phyloP scores from a whole-genome alignment of 1,140 invertebrate genomes.

The Dysdera silvatica region DNA sequence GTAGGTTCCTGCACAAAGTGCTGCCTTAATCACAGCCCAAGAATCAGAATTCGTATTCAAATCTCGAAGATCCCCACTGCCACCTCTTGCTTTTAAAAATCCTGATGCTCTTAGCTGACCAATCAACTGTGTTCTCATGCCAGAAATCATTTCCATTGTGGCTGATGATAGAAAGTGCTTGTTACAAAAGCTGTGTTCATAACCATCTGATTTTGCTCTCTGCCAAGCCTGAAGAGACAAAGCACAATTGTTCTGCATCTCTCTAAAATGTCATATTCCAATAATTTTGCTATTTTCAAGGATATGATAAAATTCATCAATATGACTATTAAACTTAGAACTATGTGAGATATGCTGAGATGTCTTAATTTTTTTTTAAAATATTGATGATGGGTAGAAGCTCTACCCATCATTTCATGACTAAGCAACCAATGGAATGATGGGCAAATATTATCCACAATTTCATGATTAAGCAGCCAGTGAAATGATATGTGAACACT shows the following conservation, averaged over 20 bases:
- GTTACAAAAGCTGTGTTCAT: conserved; percentile 65
- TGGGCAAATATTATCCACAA: too few species aligned
- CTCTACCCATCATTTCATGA: too few species aligned
- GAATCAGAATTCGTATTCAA: conserved; percentile 78
- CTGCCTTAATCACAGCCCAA: conserved; percentile 87
- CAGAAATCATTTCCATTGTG: conserved; percentile 75
- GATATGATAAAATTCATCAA: background rate
- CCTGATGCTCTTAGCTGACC: conserved; percentile 75
- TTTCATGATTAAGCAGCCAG: too few species aligned
- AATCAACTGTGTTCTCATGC: conserved; percentile 63
- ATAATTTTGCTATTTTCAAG: background rate
- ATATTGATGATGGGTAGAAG: too few species aligned
- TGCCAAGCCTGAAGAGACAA: conserved; percentile 50
- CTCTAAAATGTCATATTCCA: background rate
- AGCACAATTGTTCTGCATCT: background rate
- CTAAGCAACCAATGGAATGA: too few species aligned
- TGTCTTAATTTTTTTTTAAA: too few species aligned
- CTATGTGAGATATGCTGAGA: too few species aligned
- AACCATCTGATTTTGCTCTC: conserved; percentile 57
- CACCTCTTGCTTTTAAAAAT: conserved; percentile 66
- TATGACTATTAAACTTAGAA: background rate
- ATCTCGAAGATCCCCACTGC: conserved; percentile 60
- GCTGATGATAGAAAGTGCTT: conserved; percentile 70
- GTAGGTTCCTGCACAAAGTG: conserved; percentile 74
- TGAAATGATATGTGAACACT: too few species aligned